Evolutionary conservation across 2,888 invertebrate genomes (phyloP).

Genomic region (Synergus itoensis): DNA sequence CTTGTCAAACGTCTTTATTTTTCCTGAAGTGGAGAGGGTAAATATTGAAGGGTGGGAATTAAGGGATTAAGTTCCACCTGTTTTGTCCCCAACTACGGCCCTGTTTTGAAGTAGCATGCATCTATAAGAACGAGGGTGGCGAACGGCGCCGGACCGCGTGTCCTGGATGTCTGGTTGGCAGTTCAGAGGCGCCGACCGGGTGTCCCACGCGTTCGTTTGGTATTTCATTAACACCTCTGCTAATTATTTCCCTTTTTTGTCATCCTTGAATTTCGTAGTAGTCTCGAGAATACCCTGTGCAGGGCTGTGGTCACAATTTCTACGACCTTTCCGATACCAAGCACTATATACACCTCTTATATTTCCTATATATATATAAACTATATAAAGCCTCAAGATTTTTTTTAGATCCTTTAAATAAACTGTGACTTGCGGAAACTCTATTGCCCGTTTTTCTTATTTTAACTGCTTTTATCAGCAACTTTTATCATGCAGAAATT

Average conservation of each 20-base stretch:
- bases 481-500: too few relatives aligned
- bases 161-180: conserved; percentile 76
- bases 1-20: background rate
- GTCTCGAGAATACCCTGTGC: conserved; percentile 33
- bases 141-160: conserved; percentile 76
- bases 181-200: conserved; percentile 77
- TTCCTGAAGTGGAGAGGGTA: background rate
- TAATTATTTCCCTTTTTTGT: conserved; percentile 76
- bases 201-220: conserved; percentile 75
- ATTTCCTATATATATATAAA: background rate
- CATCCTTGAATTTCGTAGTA: conserved; percentile 33
- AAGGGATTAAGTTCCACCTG: conserved; percentile 7
- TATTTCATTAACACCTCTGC: conserved; percentile 78
- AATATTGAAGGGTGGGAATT: conserved; percentile 1
- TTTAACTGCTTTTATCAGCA: too few relatives aligned
- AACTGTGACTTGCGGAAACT: too few relatives aligned
- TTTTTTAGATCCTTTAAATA: background rate
- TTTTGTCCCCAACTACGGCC: conserved; percentile 30
- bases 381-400: background rate
- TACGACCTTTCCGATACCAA: background rate
- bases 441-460: too few relatives aligned
- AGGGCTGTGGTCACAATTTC: conserved; percentile 30
- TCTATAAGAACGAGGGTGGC: conserved; percentile 60
- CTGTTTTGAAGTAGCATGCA: conserved; percentile 48
- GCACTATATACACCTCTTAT: background rate